Base-by-base conservation (phyloP, 2,888 invertebrate genomes). In the Lithophane socia region DNA sequence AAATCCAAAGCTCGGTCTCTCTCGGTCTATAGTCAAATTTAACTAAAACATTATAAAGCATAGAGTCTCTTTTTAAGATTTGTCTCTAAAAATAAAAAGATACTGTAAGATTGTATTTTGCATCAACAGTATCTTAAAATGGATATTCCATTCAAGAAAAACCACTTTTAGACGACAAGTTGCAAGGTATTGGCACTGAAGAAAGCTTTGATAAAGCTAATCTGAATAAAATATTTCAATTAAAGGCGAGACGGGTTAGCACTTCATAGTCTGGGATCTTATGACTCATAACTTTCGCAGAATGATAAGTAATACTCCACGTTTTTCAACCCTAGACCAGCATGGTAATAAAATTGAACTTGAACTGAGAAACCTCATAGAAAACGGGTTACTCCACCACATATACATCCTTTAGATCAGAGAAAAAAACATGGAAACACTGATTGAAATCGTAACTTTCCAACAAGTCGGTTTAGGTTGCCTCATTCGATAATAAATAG, bases 221-320 rank as follows among this genome's bases (percentile, higher is more conserved):
- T 77, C 75, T 82, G 69, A 77, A 85, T 77, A 78, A 85, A 84
- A 79, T 84, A 80, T 70, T 78, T 76, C 71, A 83, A 86, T 86
- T 85, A 83, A 73, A 73, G 66, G 12, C 47, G 60, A 61, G 73
- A 81, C 76, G 56, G 52, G 82, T 47, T 71, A 72, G 71, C 61
- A 82, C 74, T 69, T 21, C 47, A 81, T 70, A 82, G 63, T 64
- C 85, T 72, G 52, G 37, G 70, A 71, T 72, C 63, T 71, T 69
- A 83, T 87, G 83, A 85, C 77, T 85, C 86, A 85, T 87, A 86
- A 87, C 79, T 86, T 85, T 86, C 76, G 29, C 68, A 67, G 60
- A 68, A 71, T 75, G 86, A 79, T 87, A 83, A 81, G 73, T 80
- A 83, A 71, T 69, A 68, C 42, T 68, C 79, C 74, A 78, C 7